These are phyloP conservation scores for Pseudolycoriella hygida DNA, from an alignment of 2,888 invertebrate genomes.

Conservation along the genomic window DNA sequence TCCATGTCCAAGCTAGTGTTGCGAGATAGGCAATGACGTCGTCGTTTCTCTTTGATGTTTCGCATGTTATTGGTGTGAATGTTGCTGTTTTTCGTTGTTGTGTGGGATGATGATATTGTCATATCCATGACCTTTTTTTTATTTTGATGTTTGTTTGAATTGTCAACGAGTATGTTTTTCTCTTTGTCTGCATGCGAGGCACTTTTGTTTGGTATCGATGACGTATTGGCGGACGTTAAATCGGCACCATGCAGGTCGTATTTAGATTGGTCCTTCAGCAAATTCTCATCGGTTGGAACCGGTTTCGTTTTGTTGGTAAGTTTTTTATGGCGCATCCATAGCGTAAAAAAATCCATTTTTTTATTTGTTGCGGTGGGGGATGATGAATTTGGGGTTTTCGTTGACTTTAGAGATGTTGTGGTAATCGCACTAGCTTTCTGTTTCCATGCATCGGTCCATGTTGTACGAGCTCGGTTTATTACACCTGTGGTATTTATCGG, in stretches of 20 bases:
- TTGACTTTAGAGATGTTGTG: neutral
- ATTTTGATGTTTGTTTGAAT: conserved; percentile 14
- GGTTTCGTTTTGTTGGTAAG: conserved; percentile 3
- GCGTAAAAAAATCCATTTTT: conserved; percentile 24
- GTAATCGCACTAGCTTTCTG: neutral
- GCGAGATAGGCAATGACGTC: too few relatives aligned
- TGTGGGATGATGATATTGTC: too few relatives aligned
- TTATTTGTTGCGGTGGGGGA: conserved; percentile 17
- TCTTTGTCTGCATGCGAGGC: neutral
- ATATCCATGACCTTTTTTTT: neutral
- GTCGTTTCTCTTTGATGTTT: too few relatives aligned
- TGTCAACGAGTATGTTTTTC: conserved; percentile 20
- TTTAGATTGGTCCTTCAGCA: neutral
- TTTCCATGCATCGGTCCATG: conserved; percentile 11
- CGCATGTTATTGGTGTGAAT: too few relatives aligned
- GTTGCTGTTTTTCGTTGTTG: too few relatives aligned
- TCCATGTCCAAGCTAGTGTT: too few relatives aligned
- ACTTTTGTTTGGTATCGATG: conserved; percentile 11
- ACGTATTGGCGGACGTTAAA: conserved; percentile 12
- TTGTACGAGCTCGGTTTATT: conserved; percentile 10
- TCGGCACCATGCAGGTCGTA: too few relatives aligned
- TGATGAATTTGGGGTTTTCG: neutral
- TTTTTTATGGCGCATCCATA: conserved; percentile 22
- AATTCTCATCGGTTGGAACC: conserved; percentile 7
- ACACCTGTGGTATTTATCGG: conserved; percentile 9